These are phyloP conservation scores for Toxotes jaculatrix DNA, from an alignment of 2,113 vertebrate species.

Conservation along the genomic window DNA sequence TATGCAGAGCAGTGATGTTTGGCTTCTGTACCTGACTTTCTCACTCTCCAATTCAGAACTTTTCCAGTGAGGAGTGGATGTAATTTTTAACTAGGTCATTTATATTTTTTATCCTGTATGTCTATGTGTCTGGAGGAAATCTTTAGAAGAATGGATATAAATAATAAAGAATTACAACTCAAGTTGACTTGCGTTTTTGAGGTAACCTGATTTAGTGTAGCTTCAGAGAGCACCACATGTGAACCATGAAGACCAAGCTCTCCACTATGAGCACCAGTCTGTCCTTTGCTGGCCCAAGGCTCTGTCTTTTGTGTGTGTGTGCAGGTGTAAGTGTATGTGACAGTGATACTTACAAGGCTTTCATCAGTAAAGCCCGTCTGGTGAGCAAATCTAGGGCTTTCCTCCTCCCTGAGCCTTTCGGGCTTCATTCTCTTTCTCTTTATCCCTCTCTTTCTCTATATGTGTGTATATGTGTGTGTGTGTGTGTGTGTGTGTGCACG, in stretches of 20 bases:
- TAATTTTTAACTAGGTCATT: background rate
- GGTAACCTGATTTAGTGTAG: slow-evolving; percentile 13
- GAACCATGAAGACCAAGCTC: background rate
- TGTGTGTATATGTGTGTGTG: slow-evolving; percentile 20
- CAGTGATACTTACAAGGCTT: slow-evolving; percentile 19
- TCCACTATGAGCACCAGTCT: slow-evolving; percentile 20
- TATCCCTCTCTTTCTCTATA: background rate
- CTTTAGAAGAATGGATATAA: background rate
- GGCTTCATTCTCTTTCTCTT: background rate
- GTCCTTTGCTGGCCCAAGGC: slow-evolving; percentile 26
- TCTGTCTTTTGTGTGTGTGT: background rate
- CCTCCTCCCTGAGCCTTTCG: slow-evolving; percentile 26
- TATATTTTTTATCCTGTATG: background rate
- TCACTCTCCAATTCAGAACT: background rate
- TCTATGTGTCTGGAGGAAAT: background rate
- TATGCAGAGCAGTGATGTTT: background rate
- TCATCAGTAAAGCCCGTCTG: slow-evolving; percentile 39
- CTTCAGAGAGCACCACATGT: slow-evolving; percentile 21
- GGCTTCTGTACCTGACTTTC: background rate
- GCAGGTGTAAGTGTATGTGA: background rate
- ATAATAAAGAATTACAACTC: background rate
- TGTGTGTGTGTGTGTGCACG: slow-evolving; percentile 12
- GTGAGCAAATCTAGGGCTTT: slow-evolving; percentile 50
- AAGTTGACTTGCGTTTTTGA: slow-evolving; percentile 6
- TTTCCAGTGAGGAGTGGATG: background rate